Percentiles rank a stretch among this genome's conserved stretches.
Conservation (phyloP, 2,888 invertebrate species). For the Tyria jacobaeae region DNA sequence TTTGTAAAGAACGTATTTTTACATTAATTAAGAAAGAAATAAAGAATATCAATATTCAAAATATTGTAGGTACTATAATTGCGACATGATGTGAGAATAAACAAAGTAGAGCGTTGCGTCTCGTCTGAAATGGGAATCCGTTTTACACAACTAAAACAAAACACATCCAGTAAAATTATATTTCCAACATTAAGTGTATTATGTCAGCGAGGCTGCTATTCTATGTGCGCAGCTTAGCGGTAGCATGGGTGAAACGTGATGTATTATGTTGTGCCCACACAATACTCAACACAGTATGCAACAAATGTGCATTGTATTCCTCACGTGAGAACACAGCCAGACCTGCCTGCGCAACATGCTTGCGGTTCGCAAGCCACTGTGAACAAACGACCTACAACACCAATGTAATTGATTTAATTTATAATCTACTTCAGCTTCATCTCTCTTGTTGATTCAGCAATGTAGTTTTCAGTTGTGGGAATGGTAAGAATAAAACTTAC, state of each 20-base stretch:
- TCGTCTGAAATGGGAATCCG: too few species aligned
- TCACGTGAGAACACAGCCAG: constrained; percentile 32
- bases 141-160: neutral
- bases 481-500: neutral
- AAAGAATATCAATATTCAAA: too few species aligned
- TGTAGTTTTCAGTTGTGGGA: too few species aligned
- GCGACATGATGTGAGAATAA: too few species aligned
- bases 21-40: too few species aligned
- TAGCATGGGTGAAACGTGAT: constrained; percentile 62
- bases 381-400: constrained; percentile 31
- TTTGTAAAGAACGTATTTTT: too few species aligned
- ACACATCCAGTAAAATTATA: constrained; percentile 54
- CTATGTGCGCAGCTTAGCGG: constrained; percentile 59
- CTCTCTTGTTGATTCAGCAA: too few species aligned
- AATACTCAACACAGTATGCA: constrained; percentile 64
- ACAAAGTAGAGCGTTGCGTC: too few species aligned
- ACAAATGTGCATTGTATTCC: constrained; percentile 63
- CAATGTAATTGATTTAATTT: constrained; percentile 43
- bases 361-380: constrained; percentile 30
- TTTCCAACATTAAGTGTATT: constrained; percentile 44
- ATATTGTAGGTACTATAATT: too few species aligned
- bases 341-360: constrained; percentile 38
- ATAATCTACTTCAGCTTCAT: neutral
- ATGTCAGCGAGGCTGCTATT: constrained; percentile 62
- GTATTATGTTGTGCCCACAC: constrained; percentile 65